These are phyloP conservation scores for Hesperophylax magnus DNA, from an alignment of 1,140 invertebrate genomes.

Conservation along the genomic window DNA sequence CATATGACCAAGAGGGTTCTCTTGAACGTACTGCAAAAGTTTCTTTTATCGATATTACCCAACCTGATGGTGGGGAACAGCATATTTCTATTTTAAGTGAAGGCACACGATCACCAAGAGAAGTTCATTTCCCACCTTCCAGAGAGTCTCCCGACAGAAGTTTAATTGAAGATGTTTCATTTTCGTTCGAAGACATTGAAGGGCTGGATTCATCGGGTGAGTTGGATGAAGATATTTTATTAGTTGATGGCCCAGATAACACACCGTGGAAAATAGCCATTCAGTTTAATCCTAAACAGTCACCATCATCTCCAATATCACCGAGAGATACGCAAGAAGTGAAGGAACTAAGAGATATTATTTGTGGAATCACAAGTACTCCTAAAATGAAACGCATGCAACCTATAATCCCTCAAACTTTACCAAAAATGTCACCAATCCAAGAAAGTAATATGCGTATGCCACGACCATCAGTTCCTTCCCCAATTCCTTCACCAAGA, in stretches of 20 bases:
- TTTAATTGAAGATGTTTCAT: slow-evolving; percentile 22
- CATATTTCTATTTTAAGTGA: slow-evolving; percentile 14
- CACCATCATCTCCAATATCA: background rate
- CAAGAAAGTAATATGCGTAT: background rate
- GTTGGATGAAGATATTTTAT: background rate
- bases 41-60: slow-evolving; percentile 16
- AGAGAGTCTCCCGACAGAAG: background rate
- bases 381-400: background rate
- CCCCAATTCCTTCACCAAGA: background rate
- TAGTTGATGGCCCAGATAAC: slow-evolving; percentile 17
- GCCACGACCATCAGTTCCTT: background rate
- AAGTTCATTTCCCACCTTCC: background rate
- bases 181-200: slow-evolving; percentile 24
- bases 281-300: slow-evolving; percentile 7
- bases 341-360: background rate
- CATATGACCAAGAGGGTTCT: too few species aligned
- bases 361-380: background rate
- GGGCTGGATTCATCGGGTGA: background rate
- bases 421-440: slow-evolving; percentile 18
- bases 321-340: background rate
- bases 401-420: background rate
- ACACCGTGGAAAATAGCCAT: slow-evolving; percentile 32
- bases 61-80: background rate
- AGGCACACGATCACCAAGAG: background rate
- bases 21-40: background rate